Percentiles rank a stretch among this genome's conserved stretches.
phyloP scores from a whole-genome alignment of 2,888 invertebrate genomes.

The Luffia ferchaultella region DNA sequence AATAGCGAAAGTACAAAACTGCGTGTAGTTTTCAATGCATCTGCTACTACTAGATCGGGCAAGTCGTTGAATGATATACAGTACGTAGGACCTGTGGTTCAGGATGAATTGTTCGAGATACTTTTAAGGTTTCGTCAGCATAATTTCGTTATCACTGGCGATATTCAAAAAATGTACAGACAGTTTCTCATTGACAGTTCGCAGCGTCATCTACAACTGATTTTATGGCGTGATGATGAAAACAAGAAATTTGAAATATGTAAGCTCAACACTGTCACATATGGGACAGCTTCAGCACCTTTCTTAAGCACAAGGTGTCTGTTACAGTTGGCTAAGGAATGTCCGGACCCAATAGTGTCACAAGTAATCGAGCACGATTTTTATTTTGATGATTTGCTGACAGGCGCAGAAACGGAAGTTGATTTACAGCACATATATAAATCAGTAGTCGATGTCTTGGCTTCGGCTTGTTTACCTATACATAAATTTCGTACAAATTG shows the following conservation, averaged over 20 bases:
- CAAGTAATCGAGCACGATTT: too few relatives aligned
- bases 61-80: conserved; percentile 19
- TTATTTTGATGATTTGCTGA: too few relatives aligned
- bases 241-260: conserved; percentile 6
- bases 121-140: conserved; percentile 19
- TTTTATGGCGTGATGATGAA: conserved; percentile 13
- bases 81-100: conserved; percentile 17
- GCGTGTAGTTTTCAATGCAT: too few relatives aligned
- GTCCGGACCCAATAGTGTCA: background rate
- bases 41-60: conserved; percentile 7
- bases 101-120: conserved; percentile 18
- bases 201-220: conserved; percentile 19
- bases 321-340: conserved; percentile 4
- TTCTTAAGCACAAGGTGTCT: conserved; percentile 12
- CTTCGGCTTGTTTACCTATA: too few relatives aligned
- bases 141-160: conserved; percentile 16
- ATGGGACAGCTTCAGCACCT: conserved; percentile 12
- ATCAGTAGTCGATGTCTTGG: background rate
- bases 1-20: too few relatives aligned
- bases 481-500: too few relatives aligned
- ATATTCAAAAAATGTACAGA: conserved; percentile 23
- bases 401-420: too few relatives aligned
- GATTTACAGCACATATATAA: too few relatives aligned
- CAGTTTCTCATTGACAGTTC: conserved; percentile 16
- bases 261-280: conserved; percentile 11